phyloP scores from a whole-genome alignment of 2,797 vertebrate species.

The Lateolabrax maculatus region DNA sequence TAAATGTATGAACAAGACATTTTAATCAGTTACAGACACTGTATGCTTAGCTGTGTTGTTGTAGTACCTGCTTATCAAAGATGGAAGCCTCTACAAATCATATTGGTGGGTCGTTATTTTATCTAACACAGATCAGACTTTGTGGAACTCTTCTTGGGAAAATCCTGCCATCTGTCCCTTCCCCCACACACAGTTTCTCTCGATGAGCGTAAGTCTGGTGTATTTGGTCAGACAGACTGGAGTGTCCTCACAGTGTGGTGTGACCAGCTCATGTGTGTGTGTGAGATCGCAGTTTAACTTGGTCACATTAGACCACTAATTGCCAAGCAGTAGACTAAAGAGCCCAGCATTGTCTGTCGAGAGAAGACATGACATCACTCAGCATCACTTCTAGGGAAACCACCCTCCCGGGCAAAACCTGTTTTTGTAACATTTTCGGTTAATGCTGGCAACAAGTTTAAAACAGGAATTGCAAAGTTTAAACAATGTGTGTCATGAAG shows the following conservation, averaged over 20 bases:
- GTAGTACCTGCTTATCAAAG: background rate
- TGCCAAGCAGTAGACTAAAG: slow-evolving; percentile 72
- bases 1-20: background rate
- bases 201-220: slow-evolving; percentile 30
- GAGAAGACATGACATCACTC: slow-evolving; percentile 77
- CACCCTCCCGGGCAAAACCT: background rate
- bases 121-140: background rate
- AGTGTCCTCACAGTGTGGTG: slow-evolving; percentile 83
- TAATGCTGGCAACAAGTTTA: background rate
- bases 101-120: background rate
- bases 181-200: slow-evolving; percentile 2
- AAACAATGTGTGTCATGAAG: background rate
- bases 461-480: background rate
- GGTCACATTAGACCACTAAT: slow-evolving; percentile 85
- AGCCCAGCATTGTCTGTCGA: slow-evolving; percentile 63
- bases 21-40: background rate
- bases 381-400: slow-evolving; percentile 62
- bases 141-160: background rate
- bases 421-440: slow-evolving; percentile 24
- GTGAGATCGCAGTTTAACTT: slow-evolving; percentile 76
- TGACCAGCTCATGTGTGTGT: slow-evolving; percentile 79
- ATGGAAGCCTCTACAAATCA: background rate
- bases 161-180: background rate
- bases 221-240: slow-evolving; percentile 77
- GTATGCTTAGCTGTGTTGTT: background rate